Evolutionary conservation across 2,113 vertebrate species (phyloP).

Genomic region (Muntiacus reevesi): DNA sequence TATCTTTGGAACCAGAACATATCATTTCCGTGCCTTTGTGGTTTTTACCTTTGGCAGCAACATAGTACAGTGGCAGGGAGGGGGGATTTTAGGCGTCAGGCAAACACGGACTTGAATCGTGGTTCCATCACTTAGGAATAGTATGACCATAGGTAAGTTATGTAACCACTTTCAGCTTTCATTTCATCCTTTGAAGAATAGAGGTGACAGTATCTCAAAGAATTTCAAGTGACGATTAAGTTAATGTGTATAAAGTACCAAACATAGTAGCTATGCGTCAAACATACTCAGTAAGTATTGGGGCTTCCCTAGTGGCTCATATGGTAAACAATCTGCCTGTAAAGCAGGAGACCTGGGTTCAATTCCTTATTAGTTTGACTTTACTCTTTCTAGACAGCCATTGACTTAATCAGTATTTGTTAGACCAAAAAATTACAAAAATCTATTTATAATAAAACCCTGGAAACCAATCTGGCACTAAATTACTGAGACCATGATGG

Average conservation of each 20-base stretch:
- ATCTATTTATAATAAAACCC: neutral
- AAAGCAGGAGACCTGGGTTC: neutral
- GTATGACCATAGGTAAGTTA: neutral
- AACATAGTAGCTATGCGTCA: neutral
- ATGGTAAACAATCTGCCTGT: neutral
- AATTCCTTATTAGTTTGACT: neutral
- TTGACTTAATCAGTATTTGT: neutral
- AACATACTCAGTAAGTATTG: neutral
- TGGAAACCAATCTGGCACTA: neutral
- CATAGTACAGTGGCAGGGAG: neutral
- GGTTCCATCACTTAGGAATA: neutral
- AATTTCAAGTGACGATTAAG: neutral
- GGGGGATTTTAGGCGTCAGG: neutral
- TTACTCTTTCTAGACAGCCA: neutral
- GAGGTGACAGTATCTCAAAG: neutral
- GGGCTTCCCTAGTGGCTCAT: neutral
- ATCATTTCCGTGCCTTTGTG: neutral
- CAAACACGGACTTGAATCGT: neutral
- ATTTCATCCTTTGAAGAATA: conserved; percentile 26
- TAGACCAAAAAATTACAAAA: neutral
- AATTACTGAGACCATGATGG: neutral
- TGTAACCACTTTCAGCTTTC: neutral
- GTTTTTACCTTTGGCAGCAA: neutral
- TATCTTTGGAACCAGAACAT: neutral
- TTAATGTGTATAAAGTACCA: neutral